phyloP scores from a whole-genome alignment of 2,113 vertebrate genomes.

The Rafetus swinhoei region DNA sequence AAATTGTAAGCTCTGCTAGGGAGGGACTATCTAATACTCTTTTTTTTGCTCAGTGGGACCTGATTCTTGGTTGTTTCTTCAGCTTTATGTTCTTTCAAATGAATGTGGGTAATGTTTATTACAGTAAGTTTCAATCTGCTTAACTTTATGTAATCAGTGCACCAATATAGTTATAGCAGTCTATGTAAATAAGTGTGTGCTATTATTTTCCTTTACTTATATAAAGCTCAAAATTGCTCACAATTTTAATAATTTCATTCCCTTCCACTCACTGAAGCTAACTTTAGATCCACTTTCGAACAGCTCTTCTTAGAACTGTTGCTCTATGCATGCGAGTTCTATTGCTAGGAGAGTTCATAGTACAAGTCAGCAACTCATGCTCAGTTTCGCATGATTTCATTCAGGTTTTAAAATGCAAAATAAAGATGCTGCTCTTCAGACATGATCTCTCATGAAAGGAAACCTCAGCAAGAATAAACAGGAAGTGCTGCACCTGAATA shows the following conservation, averaged over 20 bases:
- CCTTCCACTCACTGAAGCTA: not conserved
- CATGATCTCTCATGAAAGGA: not conserved
- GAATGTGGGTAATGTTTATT: not conserved
- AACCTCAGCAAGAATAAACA: not conserved
- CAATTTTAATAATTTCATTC: not conserved
- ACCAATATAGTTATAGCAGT: not conserved
- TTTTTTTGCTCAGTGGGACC: not conserved
- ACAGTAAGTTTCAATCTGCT: not conserved
- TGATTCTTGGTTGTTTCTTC: not conserved
- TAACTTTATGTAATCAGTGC: not conserved
- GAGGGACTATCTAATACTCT: not conserved
- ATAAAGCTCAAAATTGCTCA: not conserved
- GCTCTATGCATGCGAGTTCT: too few species aligned
- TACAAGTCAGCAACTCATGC: too few species aligned
- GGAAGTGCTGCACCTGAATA: too few species aligned
- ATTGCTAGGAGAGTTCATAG: too few species aligned
- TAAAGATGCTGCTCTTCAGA: not conserved
- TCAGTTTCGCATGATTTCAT: not conserved
- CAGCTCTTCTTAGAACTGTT: not conserved
- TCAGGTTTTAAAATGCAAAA: not conserved
- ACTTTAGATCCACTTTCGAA: not conserved
- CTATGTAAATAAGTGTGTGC: not conserved
- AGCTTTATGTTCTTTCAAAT: not conserved
- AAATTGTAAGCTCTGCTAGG: not conserved
- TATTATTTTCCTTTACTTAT: not conserved